These are phyloP conservation scores for Dynastes hyllus DNA, from an alignment of 2,888 invertebrate genomes.

Conservation along the genomic window DNA sequence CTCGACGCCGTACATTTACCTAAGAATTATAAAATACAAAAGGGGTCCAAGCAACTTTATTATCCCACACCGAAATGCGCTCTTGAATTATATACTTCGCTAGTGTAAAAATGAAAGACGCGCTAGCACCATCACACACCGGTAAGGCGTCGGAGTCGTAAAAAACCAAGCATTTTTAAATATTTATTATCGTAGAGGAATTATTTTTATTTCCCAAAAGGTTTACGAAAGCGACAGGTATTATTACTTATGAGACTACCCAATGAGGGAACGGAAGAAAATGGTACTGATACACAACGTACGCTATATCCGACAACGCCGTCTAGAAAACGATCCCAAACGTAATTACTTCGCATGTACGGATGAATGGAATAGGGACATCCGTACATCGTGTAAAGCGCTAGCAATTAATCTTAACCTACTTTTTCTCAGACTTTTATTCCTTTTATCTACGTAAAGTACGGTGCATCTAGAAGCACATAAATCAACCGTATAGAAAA, in stretches of 20 bases:
- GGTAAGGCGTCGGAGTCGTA: constrained; percentile 7
- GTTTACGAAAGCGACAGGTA: constrained; percentile 15
- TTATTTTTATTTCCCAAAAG: constrained; percentile 40
- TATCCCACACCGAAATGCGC: background rate
- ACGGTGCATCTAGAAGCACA: background rate
- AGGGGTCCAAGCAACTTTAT: background rate
- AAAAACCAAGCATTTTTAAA: constrained; percentile 29
- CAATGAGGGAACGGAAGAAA: background rate
- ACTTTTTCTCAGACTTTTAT: background rate
- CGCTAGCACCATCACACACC: background rate
- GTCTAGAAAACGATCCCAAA: constrained; percentile 3
- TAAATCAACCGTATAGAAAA: background rate
- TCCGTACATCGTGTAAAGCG: background rate
- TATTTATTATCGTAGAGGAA: constrained; percentile 26
- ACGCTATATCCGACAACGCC: background rate
- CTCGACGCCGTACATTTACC: background rate
- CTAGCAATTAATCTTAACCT: constrained; percentile 9
- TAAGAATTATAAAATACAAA: constrained; percentile 6
- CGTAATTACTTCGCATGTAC: constrained; percentile 3
- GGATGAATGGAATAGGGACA: background rate
- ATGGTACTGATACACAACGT: background rate
- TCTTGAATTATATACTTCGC: too few relatives aligned
- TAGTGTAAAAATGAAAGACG: background rate
- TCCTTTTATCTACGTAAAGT: background rate
- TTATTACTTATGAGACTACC: constrained; percentile 24